Conservation (phyloP, 2,888 invertebrate genomes). For the Drosophila hamatofila region DNA sequence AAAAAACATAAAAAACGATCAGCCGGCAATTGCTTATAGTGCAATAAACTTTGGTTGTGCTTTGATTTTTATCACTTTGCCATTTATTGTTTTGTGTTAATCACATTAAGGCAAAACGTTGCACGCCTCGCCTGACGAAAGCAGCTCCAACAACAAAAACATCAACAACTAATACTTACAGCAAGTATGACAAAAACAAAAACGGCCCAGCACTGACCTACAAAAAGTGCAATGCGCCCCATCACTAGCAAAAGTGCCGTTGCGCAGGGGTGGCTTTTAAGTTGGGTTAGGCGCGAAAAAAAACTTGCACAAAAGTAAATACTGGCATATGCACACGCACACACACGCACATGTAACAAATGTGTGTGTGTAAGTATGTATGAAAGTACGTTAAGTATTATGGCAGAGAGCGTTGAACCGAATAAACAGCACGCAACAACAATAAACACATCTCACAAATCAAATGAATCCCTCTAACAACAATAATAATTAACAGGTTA, state of each 20-base stretch:
- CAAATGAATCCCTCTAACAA: slow-evolving; percentile 12
- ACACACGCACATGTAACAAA: neutral
- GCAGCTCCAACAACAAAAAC: slow-evolving; percentile 14
- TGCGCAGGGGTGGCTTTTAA: slow-evolving; percentile 63
- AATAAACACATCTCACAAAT: slow-evolving; percentile 5
- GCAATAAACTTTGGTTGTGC: slow-evolving; percentile 63
- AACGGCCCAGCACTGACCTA: slow-evolving; percentile 68
- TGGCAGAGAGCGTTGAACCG: slow-evolving; percentile 36
- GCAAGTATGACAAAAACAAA: neutral
- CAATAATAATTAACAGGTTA: slow-evolving; percentile 12
- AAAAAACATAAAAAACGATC: no score
- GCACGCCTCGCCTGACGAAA: slow-evolving; percentile 70
- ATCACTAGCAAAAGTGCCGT: slow-evolving; percentile 36
- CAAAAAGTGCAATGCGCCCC: slow-evolving; percentile 75
- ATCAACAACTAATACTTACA: slow-evolving; percentile 6
- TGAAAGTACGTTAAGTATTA: slow-evolving; percentile 14
- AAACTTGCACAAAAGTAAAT: slow-evolving; percentile 13
- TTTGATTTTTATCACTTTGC: slow-evolving; percentile 61
- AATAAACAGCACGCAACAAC: slow-evolving; percentile 4
- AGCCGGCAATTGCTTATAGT: slow-evolving; percentile 18
- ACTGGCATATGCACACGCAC: neutral
- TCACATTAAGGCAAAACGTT: slow-evolving; percentile 66
- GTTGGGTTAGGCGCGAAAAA: slow-evolving; percentile 43
- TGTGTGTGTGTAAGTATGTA: neutral
- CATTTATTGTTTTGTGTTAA: slow-evolving; percentile 57